Base-by-base conservation (phyloP, 1,140 invertebrate genomes). In the Listronotus oregonensis region DNA sequence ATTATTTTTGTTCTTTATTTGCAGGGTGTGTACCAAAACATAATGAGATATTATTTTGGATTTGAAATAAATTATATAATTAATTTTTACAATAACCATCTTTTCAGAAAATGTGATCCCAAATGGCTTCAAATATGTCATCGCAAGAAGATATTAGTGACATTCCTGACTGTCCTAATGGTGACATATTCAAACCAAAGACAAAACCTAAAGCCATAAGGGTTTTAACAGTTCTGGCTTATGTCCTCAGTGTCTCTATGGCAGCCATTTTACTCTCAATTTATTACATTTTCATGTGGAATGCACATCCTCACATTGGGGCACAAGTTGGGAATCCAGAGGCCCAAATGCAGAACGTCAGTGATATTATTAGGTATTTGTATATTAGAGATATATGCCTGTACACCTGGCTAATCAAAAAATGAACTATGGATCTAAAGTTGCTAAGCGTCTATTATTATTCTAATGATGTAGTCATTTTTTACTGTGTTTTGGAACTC, bases 271-370 rank as follows among this genome's bases (percentile, higher is more conserved):
- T 91, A 0, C 79, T 94, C 10, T 91, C 90, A 10, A 83, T 89
- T 11, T 94, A 93, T 78, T 94, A 94, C 74, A 83, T 92, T 51
- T 89, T 93, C 68, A 80, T 93, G 17, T 94, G 91, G 91, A 82
- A 91, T 66, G 76, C 72, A 37, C 68, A 68, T 34, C 73, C 75
- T 12, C 69, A 74, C 58, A 18, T 69, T 58, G 67, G 72, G 40
- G 65, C 68, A 4, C 54, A 42, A 40, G 14, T 47, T 17, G 52
- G 52, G n/a, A 11, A 55, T 42, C n/a, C 15, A 14, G n/a, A 7
- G 27, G 43, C 12, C 50, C 50, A 12, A 47, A n/a, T 6, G 43
- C 51, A 55, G 9, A 39, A 32, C 18, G 3, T 17, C 11, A 39
- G 32, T 39, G 37, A 55, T 31, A 14, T 12, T 42, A 39, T 14